A percentile compares a stretch with the other conserved stretches of the same genome.
These are phyloP conservation scores for Cydia amplana DNA, from an alignment of 1,140 invertebrate species.

Conservation along the genomic window DNA sequence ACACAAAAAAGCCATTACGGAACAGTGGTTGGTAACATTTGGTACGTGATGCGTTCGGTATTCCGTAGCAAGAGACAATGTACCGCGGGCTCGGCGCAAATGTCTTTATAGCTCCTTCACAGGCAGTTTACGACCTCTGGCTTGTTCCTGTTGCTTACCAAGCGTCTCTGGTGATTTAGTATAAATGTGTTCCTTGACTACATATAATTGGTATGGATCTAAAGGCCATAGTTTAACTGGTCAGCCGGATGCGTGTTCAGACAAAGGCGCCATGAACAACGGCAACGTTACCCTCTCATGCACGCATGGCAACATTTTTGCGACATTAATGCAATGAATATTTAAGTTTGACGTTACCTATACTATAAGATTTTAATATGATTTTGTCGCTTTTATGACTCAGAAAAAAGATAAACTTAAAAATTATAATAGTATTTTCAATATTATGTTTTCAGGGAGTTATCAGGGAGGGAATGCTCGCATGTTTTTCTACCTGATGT, in stretches of 20 bases:
- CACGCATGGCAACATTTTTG: conserved; percentile 13
- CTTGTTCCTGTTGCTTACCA: neutral
- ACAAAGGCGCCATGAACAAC: neutral
- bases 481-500: no score
- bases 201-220: neutral
- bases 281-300: conserved; percentile 5
- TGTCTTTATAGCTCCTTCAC: conserved; percentile 31
- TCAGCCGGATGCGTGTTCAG: neutral
- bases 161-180: neutral
- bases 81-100: conserved; percentile 18
- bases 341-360: conserved; percentile 40
- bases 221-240: neutral
- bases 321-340: conserved; percentile 21
- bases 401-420: no score
- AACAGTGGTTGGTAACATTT: conserved; percentile 31
- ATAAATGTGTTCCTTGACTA: neutral
- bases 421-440: no score
- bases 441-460: no score
- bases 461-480: no score
- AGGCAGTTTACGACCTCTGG: conserved; percentile 9
- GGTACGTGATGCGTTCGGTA: conserved; percentile 29
- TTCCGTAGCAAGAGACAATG: conserved; percentile 21
- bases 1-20: conserved; percentile 25
- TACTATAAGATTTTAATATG: conserved; percentile 37
- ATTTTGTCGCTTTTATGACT: conserved; percentile 12